These are phyloP conservation scores for Brachionus plicatilis DNA, from an alignment of 1,140 invertebrate genomes.

Conservation along the genomic window DNA sequence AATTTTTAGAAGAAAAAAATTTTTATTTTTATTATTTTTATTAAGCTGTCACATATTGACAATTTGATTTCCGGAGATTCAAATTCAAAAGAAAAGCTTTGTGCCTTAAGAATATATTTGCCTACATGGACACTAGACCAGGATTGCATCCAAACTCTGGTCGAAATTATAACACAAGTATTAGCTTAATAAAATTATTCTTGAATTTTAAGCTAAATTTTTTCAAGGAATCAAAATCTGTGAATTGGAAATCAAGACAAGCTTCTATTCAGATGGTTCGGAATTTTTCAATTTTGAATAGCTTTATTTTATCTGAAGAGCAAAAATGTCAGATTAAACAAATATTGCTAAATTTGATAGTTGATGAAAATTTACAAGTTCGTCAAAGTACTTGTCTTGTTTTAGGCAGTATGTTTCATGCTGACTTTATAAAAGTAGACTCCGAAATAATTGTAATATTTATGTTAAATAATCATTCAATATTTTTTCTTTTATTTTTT, in stretches of 20 bases:
- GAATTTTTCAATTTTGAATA: constrained; percentile 14
- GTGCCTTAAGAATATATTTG: neutral
- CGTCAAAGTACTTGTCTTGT: constrained; percentile 73
- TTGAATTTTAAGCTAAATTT: neutral
- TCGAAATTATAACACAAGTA: neutral
- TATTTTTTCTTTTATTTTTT: neutral
- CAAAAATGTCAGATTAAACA: neutral
- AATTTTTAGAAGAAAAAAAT: neutral
- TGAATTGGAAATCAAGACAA: neutral
- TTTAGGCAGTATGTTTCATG: constrained; percentile 78
- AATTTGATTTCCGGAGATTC: neutral
- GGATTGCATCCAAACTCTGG: neutral
- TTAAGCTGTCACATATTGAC: neutral
- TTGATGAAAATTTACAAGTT: constrained; percentile 55
- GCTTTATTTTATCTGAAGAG: neutral
- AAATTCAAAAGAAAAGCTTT: neutral
- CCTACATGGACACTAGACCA: neutral
- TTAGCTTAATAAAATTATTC: neutral
- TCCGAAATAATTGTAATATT: neutral
- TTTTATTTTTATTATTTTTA: neutral
- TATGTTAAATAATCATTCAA: neutral
- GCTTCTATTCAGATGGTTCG: neutral
- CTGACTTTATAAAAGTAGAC: constrained; percentile 46
- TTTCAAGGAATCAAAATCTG: neutral
- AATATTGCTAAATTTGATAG: constrained; percentile 46